Conservation (phyloP, 2,113 vertebrate genomes). For the Eulemur rufifrons region DNA sequence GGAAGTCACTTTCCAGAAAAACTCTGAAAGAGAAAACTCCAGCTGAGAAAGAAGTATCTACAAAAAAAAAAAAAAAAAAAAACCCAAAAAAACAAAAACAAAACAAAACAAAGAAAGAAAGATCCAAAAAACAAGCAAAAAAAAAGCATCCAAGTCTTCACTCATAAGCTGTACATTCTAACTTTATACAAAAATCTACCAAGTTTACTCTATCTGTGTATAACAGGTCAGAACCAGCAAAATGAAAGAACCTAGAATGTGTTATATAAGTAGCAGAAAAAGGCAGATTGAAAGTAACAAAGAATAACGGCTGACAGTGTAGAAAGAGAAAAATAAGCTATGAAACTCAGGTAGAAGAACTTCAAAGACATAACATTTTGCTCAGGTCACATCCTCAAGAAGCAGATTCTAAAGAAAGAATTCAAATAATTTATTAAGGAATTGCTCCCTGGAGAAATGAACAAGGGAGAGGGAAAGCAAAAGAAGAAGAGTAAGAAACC, state of each 20-base stretch:
- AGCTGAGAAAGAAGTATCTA: neutral
- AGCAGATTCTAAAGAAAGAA: neutral
- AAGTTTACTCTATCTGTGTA: neutral
- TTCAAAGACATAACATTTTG: neutral
- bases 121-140: neutral
- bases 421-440: neutral
- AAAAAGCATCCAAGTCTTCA: neutral
- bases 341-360: neutral
- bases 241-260: neutral
- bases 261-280: neutral
- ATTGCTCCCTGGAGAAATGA: neutral
- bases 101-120: too few species aligned
- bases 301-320: neutral
- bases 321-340: neutral
- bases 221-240: neutral
- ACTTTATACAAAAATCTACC: neutral
- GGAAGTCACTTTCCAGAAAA: conserved; percentile 37
- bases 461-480: neutral
- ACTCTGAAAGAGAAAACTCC: conserved; percentile 4
- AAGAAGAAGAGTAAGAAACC: neutral
- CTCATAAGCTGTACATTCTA: neutral
- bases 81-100: too few species aligned
- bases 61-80: neutral
- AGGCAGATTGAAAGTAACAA: neutral
- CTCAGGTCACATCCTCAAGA: neutral